Evolutionary conservation across 1,140 invertebrate species (phyloP).

Genomic region (Drosophila malerkotliana): DNA sequence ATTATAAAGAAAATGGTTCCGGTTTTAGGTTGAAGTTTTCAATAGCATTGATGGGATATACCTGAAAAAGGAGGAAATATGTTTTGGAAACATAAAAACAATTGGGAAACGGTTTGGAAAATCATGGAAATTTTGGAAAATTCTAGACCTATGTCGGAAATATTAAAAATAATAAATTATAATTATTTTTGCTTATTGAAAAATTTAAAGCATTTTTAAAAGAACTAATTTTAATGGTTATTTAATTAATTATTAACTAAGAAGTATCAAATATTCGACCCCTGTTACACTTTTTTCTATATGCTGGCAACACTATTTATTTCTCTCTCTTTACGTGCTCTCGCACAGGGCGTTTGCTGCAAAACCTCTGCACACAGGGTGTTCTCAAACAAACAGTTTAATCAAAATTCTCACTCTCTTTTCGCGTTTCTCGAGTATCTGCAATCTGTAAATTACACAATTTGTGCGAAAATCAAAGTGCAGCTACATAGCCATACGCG

Average conservation of each 20-base stretch:
- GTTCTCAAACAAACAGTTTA: background rate
- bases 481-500: slow-evolving; percentile 20
- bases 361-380: background rate
- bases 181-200: background rate
- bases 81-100: slow-evolving; percentile 10
- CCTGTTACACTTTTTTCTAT: slow-evolving; percentile 1
- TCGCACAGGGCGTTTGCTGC: background rate
- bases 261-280: background rate
- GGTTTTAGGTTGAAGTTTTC: slow-evolving; percentile 29
- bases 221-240: background rate
- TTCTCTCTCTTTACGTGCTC: slow-evolving; percentile 7
- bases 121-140: background rate
- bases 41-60: slow-evolving; percentile 1
- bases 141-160: background rate
- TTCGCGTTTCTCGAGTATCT: slow-evolving; percentile 60
- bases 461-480: slow-evolving; percentile 62
- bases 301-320: slow-evolving; percentile 53
- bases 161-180: background rate
- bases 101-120: background rate
- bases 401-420: slow-evolving; percentile 49
- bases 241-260: background rate
- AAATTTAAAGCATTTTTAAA: background rate
- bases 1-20: slow-evolving; percentile 38
- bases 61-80: slow-evolving; percentile 15
- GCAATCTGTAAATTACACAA: slow-evolving; percentile 76